A percentile compares a stretch with the other conserved stretches of the same genome.
Conservation (phyloP, 2,113 vertebrate genomes). For the Lates calcarifer region DNA sequence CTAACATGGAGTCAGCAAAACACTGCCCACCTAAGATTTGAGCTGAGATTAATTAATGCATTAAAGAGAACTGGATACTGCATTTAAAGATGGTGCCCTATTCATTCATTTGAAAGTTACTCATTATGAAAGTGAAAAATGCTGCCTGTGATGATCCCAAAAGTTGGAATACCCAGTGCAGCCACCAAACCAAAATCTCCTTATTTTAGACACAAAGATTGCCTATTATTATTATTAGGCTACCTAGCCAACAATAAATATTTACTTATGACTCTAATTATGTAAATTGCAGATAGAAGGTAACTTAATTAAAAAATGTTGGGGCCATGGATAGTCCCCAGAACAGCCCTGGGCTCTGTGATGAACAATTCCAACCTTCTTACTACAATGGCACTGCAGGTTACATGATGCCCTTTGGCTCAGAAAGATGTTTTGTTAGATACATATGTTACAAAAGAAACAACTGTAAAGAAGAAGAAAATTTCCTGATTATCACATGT, state of each 20-base stretch:
- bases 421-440: not conserved
- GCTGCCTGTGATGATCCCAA: no score
- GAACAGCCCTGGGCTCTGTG: no score
- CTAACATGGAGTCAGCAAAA: no score
- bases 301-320: not conserved
- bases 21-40: no score
- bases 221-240: not conserved
- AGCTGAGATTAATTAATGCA: no score
- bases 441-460: constrained; percentile 3
- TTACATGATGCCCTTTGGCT: not conserved
- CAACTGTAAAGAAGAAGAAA: not conserved
- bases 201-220: not conserved
- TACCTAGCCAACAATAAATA: not conserved
- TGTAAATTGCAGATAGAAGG: not conserved
- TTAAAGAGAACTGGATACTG: no score
- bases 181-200: no score
- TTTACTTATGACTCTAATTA: not conserved
- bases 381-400: not conserved
- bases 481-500: not conserved
- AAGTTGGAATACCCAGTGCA: no score
- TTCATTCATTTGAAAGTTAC: no score
- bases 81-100: no score
- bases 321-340: not conserved
- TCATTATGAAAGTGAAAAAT: no score
- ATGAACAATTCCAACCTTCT: no score